Evolutionary conservation across 2,113 vertebrate species (phyloP).

Genomic region (Anser cygnoides): DNA sequence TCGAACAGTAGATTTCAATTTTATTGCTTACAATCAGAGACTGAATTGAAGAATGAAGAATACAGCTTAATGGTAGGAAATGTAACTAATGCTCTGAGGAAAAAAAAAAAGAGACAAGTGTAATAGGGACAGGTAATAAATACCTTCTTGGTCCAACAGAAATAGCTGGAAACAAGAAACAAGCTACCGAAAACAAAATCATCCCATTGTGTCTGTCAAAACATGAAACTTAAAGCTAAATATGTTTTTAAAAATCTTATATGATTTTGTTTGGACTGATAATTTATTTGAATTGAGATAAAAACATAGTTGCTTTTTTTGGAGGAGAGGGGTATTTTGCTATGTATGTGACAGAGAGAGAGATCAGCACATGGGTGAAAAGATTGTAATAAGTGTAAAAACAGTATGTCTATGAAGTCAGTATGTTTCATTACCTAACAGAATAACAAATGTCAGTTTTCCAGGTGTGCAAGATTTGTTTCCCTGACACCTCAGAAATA

Average conservation of each 20-base stretch:
- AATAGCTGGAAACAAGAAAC: not conserved
- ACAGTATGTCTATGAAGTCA: not conserved
- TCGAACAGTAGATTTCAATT: not conserved
- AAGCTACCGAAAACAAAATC: not conserved
- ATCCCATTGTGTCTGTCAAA: not conserved
- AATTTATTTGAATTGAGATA: not conserved
- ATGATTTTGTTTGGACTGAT: not conserved
- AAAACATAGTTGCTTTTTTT: not conserved
- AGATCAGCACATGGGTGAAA: not conserved
- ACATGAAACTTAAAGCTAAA: not conserved
- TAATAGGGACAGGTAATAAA: not conserved
- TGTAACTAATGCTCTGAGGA: not conserved
- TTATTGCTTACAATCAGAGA: not conserved
- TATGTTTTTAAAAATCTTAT: not conserved
- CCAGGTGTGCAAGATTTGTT: not conserved
- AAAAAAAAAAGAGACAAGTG: not conserved
- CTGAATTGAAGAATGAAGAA: not conserved
- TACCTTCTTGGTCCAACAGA: not conserved
- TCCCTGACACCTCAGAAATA: not conserved
- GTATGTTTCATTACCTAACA: not conserved
- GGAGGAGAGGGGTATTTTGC: not conserved
- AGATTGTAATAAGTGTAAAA: not conserved
- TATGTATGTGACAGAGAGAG: not conserved
- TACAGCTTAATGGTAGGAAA: not conserved
- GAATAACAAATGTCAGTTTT: not conserved